Conservation (phyloP, 2,888 invertebrate genomes). For the Agrochola circellaris region DNA sequence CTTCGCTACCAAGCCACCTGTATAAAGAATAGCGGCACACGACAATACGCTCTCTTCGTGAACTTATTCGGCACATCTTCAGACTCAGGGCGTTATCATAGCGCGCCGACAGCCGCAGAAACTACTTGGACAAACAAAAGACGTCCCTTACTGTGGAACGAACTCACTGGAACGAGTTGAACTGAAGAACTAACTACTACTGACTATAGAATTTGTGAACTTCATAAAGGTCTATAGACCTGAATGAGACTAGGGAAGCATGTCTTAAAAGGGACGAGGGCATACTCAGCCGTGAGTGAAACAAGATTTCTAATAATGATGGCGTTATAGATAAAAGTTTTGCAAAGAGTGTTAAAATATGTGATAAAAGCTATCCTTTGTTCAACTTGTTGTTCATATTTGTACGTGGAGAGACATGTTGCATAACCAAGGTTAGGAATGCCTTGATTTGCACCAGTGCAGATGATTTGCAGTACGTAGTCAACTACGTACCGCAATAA, state of each 20-base stretch:
- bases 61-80: slow-evolving; percentile 53
- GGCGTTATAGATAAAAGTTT: not conserved
- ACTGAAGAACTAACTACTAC: too few relatives aligned
- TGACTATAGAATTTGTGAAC: not conserved
- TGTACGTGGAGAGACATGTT: not conserved
- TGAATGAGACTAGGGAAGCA: not conserved
- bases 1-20: slow-evolving; percentile 10
- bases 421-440: slow-evolving; percentile 14
- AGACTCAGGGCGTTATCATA: slow-evolving; percentile 35
- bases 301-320: not conserved
- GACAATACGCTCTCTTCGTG: slow-evolving; percentile 48
- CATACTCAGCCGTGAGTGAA: not conserved
- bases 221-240: not conserved
- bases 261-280: not conserved
- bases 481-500: too few relatives aligned
- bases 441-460: not conserved
- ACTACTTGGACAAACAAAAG: slow-evolving; percentile 55
- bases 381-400: slow-evolving; percentile 4
- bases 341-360: not conserved
- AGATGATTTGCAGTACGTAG: not conserved
- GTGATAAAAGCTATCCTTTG: not conserved
- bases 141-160: slow-evolving; percentile 35
- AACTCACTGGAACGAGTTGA: slow-evolving; percentile 30
- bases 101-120: slow-evolving; percentile 45
- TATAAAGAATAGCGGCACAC: slow-evolving; percentile 36